Percentiles rank a stretch among this genome's conserved stretches.
phyloP scores from a whole-genome alignment of 2,888 invertebrate species.

The Spodoptera picta region DNA sequence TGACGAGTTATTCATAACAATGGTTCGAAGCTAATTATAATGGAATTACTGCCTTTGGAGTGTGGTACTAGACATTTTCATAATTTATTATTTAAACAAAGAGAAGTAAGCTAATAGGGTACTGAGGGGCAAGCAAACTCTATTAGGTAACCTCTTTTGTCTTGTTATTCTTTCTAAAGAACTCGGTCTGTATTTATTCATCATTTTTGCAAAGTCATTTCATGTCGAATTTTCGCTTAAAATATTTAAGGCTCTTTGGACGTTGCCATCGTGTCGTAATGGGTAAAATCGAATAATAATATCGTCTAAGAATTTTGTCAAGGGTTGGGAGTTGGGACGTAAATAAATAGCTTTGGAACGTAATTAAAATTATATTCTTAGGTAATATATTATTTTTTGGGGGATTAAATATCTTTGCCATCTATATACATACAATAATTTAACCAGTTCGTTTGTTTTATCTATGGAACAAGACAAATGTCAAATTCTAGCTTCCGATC shows the following conservation, averaged over 20 bases:
- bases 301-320: no score
- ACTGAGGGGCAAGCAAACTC: slow-evolving; percentile 12
- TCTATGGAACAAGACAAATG: no score
- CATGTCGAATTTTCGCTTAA: background rate
- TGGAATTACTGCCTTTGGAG: slow-evolving; percentile 30
- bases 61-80: slow-evolving; percentile 12
- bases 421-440: no score
- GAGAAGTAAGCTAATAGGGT: slow-evolving; percentile 9
- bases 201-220: slow-evolving; percentile 5
- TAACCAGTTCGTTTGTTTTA: no score
- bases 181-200: slow-evolving; percentile 11
- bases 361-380: no score
- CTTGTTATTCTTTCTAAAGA: slow-evolving; percentile 15
- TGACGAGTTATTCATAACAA: no score
- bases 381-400: no score
- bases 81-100: slow-evolving; percentile 32
- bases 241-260: background rate
- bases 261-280: background rate
- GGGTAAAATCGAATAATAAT: no score
- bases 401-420: no score
- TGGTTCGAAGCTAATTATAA: slow-evolving; percentile 24
- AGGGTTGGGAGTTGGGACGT: no score
- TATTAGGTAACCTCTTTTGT: slow-evolving; percentile 27
- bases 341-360: no score
- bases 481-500: no score